Evolutionary conservation across 2,888 invertebrate species (phyloP).

Genomic region (Odiellus spinosus): DNA sequence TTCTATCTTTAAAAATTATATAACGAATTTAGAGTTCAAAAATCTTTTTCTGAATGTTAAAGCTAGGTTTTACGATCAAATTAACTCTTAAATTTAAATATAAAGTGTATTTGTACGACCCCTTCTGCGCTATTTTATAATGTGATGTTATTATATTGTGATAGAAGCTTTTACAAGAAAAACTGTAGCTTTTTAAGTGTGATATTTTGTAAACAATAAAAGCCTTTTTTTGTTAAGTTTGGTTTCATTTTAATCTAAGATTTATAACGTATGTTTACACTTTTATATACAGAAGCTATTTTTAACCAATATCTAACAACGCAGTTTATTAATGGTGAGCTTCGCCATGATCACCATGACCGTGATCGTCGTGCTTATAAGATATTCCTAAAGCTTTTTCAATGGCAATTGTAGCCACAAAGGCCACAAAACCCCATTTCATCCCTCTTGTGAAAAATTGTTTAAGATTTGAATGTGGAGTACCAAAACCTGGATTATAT

Average conservation of each 20-base stretch:
- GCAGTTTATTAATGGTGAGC: background rate
- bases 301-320: too few species aligned
- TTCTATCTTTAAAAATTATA: too few species aligned
- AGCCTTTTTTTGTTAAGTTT: too few species aligned
- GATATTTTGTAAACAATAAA: conserved; percentile 4
- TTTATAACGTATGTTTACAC: too few species aligned
- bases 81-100: too few species aligned
- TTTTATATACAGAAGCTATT: too few species aligned
- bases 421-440: background rate
- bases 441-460: background rate
- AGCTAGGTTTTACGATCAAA: too few species aligned
- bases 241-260: too few species aligned
- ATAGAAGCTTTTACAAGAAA: background rate
- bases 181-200: background rate
- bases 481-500: background rate
- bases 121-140: too few species aligned
- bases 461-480: background rate
- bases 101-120: too few species aligned
- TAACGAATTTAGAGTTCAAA: too few species aligned
- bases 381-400: background rate
- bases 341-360: background rate
- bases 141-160: background rate
- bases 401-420: background rate
- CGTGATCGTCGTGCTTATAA: background rate
- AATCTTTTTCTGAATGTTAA: too few species aligned